Conservation (phyloP, 2,888 invertebrate genomes). For the Slavum lentiscoides region DNA sequence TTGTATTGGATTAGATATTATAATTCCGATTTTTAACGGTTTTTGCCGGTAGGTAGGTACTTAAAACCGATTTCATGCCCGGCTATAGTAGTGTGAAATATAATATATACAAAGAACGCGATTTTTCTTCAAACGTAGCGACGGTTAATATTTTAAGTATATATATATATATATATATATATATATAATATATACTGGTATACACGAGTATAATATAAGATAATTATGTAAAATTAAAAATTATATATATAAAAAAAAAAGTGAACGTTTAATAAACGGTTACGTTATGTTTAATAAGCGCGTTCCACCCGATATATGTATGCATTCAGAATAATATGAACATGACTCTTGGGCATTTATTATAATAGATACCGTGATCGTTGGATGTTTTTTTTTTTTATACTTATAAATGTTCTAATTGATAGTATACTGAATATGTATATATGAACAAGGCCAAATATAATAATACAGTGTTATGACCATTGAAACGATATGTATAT, state of each 20-base stretch:
- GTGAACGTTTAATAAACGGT: constrained; percentile 25
- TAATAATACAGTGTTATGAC: constrained; percentile 26
- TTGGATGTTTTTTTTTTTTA: not conserved
- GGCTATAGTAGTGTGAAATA: too few species aligned
- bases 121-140: too few species aligned
- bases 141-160: too few species aligned
- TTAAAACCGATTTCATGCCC: too few species aligned
- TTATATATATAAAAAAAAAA: not conserved
- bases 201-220: not conserved
- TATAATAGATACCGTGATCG: not conserved
- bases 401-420: constrained; percentile 30
- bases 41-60: too few species aligned
- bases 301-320: not conserved
- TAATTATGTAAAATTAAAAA: not conserved
- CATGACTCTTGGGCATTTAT: constrained; percentile 19
- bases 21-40: too few species aligned
- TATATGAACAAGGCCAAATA: constrained; percentile 28
- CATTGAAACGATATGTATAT: constrained; percentile 17
- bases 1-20: too few species aligned
- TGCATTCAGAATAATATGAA: not conserved
- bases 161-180: too few species aligned
- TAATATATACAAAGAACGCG: too few species aligned
- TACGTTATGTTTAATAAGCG: not conserved
- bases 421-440: constrained; percentile 23
- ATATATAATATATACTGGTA: too few species aligned